Evolutionary conservation across 2,797 vertebrate species (phyloP).

Genomic region (Luscinia megarhynchos): DNA sequence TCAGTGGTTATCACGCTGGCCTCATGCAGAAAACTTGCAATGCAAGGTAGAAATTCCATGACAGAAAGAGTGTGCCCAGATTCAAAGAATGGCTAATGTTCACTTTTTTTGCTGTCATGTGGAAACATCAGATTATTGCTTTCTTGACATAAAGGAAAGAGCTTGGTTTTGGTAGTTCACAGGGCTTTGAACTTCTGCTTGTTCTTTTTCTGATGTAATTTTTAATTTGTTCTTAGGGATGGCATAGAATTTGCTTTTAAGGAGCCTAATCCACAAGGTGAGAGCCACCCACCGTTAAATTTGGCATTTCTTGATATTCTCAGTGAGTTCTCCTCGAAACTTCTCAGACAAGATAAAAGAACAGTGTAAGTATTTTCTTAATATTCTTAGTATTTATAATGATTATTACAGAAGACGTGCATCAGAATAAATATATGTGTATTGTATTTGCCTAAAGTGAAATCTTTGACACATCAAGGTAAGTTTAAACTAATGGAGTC

Average conservation of each 20-base stretch:
- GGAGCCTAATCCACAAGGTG: slow-evolving; percentile 95
- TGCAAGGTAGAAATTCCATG: not conserved
- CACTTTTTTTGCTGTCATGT: not conserved
- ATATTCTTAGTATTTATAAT: not conserved
- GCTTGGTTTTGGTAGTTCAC: not conserved
- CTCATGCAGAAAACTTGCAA: not conserved
- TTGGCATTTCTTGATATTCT: slow-evolving; percentile 98
- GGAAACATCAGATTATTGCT: not conserved
- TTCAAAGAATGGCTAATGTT: not conserved
- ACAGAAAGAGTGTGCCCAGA: not conserved
- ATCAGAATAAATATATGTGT: not conserved
- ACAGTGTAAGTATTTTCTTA: slow-evolving; percentile 91
- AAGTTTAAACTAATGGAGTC: not conserved
- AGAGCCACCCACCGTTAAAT: slow-evolving; percentile 93
- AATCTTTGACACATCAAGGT: not conserved
- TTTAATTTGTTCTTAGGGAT: slow-evolving; percentile 82
- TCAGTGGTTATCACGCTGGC: not conserved
- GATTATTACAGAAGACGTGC: not conserved
- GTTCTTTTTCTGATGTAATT: not conserved
- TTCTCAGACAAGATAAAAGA: slow-evolving; percentile 98
- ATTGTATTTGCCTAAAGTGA: not conserved
- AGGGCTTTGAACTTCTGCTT: not conserved
- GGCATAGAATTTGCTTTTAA: slow-evolving; percentile 99
- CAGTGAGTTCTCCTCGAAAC: slow-evolving; percentile 98
- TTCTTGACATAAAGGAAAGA: not conserved